phyloP scores from a whole-genome alignment of 1,140 invertebrate genomes.

The Portunus trituberculatus region DNA sequence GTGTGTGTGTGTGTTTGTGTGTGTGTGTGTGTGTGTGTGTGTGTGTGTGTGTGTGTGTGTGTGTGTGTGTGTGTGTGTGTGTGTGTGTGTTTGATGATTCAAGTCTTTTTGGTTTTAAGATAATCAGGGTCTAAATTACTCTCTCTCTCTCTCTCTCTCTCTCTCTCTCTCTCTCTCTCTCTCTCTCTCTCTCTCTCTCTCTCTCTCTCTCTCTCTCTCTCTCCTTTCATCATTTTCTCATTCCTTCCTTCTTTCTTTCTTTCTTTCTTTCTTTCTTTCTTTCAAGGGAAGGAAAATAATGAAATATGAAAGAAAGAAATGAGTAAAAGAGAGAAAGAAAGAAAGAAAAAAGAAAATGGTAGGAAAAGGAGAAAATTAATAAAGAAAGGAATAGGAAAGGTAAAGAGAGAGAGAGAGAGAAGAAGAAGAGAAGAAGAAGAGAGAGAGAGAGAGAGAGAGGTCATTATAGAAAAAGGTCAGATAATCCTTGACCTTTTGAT shows the following conservation, averaged over 20 bases:
- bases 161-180: too few relatives aligned
- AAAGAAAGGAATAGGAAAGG: neutral
- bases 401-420: neutral
- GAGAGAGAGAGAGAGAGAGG: neutral
- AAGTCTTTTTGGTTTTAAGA: too few relatives aligned
- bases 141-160: too few relatives aligned
- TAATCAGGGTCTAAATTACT: too few relatives aligned
- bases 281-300: neutral
- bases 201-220: neutral
- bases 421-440: neutral
- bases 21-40: too few relatives aligned
- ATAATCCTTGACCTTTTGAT: too few relatives aligned
- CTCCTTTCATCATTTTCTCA: neutral
- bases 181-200: neutral
- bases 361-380: neutral
- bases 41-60: too few relatives aligned
- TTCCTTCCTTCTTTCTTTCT: neutral
- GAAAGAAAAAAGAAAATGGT: neutral
- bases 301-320: neutral
- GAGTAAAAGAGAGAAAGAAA: neutral
- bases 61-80: too few relatives aligned
- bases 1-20: too few relatives aligned
- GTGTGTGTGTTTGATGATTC: too few relatives aligned
- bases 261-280: neutral
- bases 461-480: neutral